phyloP scores from a whole-genome alignment of 2,888 invertebrate genomes.

The Pristionchus entomophagus region DNA sequence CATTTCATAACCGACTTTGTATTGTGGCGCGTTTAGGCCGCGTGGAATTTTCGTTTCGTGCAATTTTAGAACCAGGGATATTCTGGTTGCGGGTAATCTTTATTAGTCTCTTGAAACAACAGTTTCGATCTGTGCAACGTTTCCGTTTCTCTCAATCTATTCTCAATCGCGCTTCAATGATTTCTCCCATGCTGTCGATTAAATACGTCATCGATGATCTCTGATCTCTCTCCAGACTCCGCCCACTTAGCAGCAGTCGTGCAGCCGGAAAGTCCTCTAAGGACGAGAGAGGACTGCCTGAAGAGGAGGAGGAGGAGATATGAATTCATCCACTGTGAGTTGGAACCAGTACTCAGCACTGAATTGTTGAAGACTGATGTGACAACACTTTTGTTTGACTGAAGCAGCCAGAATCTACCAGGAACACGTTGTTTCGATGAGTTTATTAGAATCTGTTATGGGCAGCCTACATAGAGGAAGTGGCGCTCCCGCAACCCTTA shows the following conservation, averaged over 20 bases:
- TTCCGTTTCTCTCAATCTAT: background rate
- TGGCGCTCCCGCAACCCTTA: too few relatives aligned
- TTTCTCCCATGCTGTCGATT: background rate
- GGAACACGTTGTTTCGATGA: background rate
- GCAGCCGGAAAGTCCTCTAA: background rate
- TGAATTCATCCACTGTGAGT: background rate
- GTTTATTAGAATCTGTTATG: too few relatives aligned
- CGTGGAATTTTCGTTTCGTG: background rate
- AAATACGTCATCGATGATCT: background rate
- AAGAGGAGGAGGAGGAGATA: background rate
- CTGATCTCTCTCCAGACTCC: background rate
- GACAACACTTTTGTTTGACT: background rate
- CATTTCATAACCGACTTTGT: background rate
- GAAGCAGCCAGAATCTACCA: background rate
- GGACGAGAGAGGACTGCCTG: background rate
- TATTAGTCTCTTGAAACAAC: background rate
- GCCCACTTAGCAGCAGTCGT: slow-evolving; percentile 19
- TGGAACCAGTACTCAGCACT: background rate
- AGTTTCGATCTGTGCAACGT: background rate
- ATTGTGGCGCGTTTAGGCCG: background rate
- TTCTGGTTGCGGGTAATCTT: background rate
- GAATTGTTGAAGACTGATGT: background rate
- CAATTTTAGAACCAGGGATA: background rate
- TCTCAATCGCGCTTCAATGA: background rate
- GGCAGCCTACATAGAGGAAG: too few relatives aligned